These are phyloP conservation scores for Dexiosoma caninum DNA, from an alignment of 2,888 invertebrate genomes.

Conservation along the genomic window DNA sequence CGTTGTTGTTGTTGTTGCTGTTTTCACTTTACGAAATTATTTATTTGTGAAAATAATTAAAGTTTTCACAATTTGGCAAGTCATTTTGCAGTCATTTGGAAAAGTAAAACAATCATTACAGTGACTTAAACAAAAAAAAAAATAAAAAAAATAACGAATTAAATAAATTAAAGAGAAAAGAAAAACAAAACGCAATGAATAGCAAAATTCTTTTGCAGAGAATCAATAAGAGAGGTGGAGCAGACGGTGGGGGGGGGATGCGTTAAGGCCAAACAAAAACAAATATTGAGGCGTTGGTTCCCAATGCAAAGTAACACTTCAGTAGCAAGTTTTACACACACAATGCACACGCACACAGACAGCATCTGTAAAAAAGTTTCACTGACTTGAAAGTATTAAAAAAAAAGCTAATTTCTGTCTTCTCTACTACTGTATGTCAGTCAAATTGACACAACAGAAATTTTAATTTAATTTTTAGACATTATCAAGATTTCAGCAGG, in stretches of 20 bases:
- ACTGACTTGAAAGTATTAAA: conserved; percentile 7
- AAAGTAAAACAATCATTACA: conserved; percentile 70
- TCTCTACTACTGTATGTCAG: conserved; percentile 22
- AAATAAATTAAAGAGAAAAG: background rate
- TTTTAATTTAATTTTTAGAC: conserved; percentile 36
- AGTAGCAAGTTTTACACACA: conserved; percentile 36
- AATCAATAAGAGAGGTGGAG: background rate
- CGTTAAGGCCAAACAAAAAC: background rate
- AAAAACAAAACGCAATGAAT: background rate
- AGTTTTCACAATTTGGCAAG: conserved; percentile 69
- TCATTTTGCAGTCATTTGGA: conserved; percentile 64
- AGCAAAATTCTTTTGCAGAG: background rate
- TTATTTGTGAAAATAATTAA: conserved; percentile 73
- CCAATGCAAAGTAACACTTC: conserved; percentile 32
- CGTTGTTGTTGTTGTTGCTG: background rate
- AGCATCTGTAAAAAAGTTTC: background rate
- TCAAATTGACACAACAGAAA: conserved; percentile 42
- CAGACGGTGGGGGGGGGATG: background rate
- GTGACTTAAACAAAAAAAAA: conserved; percentile 67
- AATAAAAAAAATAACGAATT: too few relatives aligned
- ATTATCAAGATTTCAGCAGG: background rate
- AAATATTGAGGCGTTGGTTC: conserved; percentile 17
- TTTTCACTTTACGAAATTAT: conserved; percentile 51
- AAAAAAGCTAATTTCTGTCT: conserved; percentile 53
- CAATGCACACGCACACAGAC: background rate